Percentiles rank a stretch among this genome's conserved stretches.
phyloP scores from a whole-genome alignment of 2,888 invertebrate genomes.

The Synanthedon tipuliformis region DNA sequence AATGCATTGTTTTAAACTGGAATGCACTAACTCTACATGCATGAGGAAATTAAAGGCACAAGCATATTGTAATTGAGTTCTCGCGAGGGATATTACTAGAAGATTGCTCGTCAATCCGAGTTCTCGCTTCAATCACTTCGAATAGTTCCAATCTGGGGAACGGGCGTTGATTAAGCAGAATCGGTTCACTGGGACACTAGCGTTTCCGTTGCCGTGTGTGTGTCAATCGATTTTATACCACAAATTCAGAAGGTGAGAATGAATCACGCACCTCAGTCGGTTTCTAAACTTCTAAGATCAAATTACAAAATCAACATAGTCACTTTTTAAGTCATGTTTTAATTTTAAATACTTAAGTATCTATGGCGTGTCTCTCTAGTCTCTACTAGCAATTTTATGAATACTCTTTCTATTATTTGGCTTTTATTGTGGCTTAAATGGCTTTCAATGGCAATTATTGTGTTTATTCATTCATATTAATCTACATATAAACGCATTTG shows the following conservation, averaged over 20 bases:
- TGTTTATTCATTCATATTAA: too few species aligned
- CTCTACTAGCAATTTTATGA: too few species aligned
- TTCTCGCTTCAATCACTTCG: slow-evolving; percentile 52
- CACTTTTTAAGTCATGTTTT: too few species aligned
- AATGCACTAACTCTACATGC: slow-evolving; percentile 11
- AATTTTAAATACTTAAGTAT: too few species aligned
- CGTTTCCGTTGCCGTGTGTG: slow-evolving; percentile 9
- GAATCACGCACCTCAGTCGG: not conserved
- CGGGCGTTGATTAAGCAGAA: slow-evolving; percentile 58
- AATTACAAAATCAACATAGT: too few species aligned
- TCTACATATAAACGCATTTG: too few species aligned
- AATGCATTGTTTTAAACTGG: slow-evolving; percentile 1
- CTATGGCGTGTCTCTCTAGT: too few species aligned
- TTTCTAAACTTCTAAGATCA: too few species aligned
- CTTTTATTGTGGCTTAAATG: too few species aligned
- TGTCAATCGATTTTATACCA: slow-evolving; percentile 3
- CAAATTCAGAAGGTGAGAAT: not conserved
- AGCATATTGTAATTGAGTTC: slow-evolving; percentile 59
- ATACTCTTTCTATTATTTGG: too few species aligned
- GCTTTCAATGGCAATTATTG: too few species aligned
- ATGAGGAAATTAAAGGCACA: slow-evolving; percentile 55
- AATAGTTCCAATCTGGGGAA: slow-evolving; percentile 40
- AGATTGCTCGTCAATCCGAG: slow-evolving; percentile 64
- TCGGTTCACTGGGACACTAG: slow-evolving; percentile 58
- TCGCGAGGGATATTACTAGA: slow-evolving; percentile 62